Base-by-base conservation (phyloP, 2,888 invertebrate species). In the Sepioteuthis lessoniana region DNA sequence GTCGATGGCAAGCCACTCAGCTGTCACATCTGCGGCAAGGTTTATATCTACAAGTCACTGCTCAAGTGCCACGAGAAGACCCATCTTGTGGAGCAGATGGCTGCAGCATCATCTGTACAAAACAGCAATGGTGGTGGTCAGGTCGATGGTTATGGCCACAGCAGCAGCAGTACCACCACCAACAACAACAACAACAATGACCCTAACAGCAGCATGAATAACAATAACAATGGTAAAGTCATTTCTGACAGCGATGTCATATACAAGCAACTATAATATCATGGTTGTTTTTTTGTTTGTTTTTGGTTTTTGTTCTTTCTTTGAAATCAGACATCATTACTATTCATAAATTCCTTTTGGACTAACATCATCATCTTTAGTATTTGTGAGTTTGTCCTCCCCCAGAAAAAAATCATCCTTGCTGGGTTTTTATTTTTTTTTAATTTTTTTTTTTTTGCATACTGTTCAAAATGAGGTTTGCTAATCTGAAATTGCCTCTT, bases 21-120 rank as follows among this genome's bases (percentile, higher is more conserved):
- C n/a, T 92, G 92, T n/a, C 42, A 92, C 21, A 42, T 92, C 28
- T 92, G 92, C 31, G 92, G 92, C 28, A 92, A 92, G n/a, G 92
- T 92, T 47, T 92, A 92, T 8, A 46, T 92, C 46, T 92, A 92
- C 92, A 92, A 92, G 47, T 92, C 92, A n/a, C n/a, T 92, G 92
- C 92, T 92, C 42, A 92, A 92, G 47, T 92, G 92, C 46, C 92
- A 92, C n/a, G 92, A 92, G 38, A 92, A 92, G 92, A 92, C 92
- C 21, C 92, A 92, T n/a, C 92, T 92, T 42, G 46, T 92, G n/a
- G 92, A 92, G 47, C 92, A 92, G 47, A 92, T 92, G 92, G 46
- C 92, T 28, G 92, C 92, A 10, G 42, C 46, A 19, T 46, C 46
- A 46, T 35, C 76, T 4, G n/a, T 76, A 76, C 76, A 76, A 35